A percentile compares a stretch with the other conserved stretches of the same genome.
phyloP scores from a whole-genome alignment of 2,113 vertebrate species.

The Pogona vitticeps region DNA sequence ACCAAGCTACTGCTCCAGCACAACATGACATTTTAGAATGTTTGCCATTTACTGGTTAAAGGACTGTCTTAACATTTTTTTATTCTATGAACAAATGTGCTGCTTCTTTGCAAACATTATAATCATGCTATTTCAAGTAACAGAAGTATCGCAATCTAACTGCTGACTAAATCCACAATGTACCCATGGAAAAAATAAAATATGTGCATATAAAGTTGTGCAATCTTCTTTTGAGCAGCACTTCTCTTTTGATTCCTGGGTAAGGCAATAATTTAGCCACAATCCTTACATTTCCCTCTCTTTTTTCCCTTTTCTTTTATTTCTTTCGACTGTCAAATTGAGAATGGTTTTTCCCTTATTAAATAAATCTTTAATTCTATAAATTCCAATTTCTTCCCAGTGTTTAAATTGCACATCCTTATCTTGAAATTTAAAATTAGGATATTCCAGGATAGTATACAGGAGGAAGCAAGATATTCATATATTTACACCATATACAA shows the following conservation, averaged over 20 bases:
- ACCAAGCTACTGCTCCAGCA: not conserved
- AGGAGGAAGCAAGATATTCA: no score
- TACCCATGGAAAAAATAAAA: not conserved
- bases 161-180: not conserved
- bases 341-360: not conserved
- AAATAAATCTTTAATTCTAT: no score
- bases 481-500: no score
- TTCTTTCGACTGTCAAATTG: no score
- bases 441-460: no score
- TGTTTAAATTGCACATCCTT: no score
- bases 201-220: not conserved
- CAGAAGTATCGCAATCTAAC: not conserved
- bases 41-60: not conserved
- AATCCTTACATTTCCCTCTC: not conserved
- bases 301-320: no score
- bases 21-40: not conserved
- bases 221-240: not conserved
- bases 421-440: no score
- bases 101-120: not conserved
- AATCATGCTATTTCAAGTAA: conserved; percentile 11
- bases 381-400: no score
- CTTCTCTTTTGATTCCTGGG: not conserved
- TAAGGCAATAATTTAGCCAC: not conserved
- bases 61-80: not conserved
- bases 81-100: not conserved